phyloP scores from a whole-genome alignment of 2,113 vertebrate species.

The Numida meleagris region DNA sequence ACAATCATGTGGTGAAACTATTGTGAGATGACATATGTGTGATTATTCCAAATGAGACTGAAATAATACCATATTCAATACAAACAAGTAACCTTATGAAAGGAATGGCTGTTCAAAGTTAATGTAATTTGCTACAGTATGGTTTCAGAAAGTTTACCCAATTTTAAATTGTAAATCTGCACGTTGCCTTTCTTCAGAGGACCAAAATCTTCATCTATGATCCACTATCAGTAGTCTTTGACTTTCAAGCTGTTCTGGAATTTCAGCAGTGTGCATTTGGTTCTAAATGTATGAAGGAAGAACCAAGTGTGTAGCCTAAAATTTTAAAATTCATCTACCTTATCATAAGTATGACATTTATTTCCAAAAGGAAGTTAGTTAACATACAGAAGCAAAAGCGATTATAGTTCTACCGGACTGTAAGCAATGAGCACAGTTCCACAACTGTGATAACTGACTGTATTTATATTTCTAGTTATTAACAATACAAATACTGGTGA shows the following conservation, averaged over 20 bases:
- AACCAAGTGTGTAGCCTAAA: not conserved
- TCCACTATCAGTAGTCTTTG: not conserved
- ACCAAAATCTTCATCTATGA: not conserved
- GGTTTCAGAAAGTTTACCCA: not conserved
- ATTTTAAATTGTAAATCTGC: not conserved
- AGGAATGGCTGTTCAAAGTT: not conserved
- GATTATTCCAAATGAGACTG: not conserved
- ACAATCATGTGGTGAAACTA: not conserved
- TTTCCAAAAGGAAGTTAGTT: not conserved
- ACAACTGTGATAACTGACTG: not conserved
- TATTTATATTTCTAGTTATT: not conserved
- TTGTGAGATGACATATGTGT: not conserved
- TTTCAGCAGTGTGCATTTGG: not conserved
- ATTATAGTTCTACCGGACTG: not conserved
- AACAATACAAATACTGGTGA: not conserved
- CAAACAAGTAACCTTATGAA: not conserved
- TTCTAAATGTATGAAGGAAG: not conserved
- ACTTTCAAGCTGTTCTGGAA: not conserved
- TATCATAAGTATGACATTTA: not conserved
- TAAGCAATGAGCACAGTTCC: not conserved
- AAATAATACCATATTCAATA: not conserved
- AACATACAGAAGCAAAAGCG: not conserved
- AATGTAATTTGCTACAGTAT: not conserved
- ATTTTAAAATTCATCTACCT: not conserved
- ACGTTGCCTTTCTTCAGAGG: not conserved